Conservation (phyloP, 1,140 invertebrate species). For the Calliphora vicina region DNA sequence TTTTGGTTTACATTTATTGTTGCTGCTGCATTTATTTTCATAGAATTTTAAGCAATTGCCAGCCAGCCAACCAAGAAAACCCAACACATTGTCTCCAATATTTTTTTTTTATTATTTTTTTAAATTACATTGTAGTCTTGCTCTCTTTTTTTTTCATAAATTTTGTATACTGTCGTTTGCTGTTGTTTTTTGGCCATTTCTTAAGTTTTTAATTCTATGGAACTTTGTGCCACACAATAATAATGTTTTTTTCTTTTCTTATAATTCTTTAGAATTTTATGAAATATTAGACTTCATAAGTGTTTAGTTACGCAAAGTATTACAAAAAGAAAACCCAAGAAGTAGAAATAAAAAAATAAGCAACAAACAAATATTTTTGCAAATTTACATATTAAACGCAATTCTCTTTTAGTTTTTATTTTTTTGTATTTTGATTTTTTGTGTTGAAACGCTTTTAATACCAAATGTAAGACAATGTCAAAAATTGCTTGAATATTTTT, state of each 20-base stretch:
- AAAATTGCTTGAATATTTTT: too few relatives aligned
- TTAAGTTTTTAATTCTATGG: slow-evolving; percentile 34
- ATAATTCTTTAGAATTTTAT: slow-evolving; percentile 28
- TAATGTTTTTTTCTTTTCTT: too few relatives aligned
- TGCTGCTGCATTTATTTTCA: not conserved
- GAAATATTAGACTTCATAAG: slow-evolving; percentile 29
- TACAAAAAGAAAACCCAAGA: not conserved
- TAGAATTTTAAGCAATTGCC: not conserved
- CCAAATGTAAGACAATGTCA: too few relatives aligned
- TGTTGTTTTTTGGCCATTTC: slow-evolving; percentile 4
- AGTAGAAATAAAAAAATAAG: not conserved
- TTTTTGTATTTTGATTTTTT: not conserved
- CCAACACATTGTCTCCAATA: not conserved
- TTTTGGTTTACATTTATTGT: not conserved
- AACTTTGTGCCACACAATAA: slow-evolving; percentile 6
- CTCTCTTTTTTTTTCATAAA: not conserved
- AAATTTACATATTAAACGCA: not conserved
- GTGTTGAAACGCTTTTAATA: not conserved
- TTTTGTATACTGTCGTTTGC: not conserved
- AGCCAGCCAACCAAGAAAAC: not conserved
- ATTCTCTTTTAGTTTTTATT: not conserved
- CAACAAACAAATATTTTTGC: not conserved
- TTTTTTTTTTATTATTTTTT: not conserved
- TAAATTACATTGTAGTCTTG: not conserved
- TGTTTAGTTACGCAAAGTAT: slow-evolving; percentile 31